Evolutionary conservation across 2,113 vertebrate species (phyloP), one percentile per base, ranked within the genome.

Genomic region (Gymnorhina tibicen): DNA sequence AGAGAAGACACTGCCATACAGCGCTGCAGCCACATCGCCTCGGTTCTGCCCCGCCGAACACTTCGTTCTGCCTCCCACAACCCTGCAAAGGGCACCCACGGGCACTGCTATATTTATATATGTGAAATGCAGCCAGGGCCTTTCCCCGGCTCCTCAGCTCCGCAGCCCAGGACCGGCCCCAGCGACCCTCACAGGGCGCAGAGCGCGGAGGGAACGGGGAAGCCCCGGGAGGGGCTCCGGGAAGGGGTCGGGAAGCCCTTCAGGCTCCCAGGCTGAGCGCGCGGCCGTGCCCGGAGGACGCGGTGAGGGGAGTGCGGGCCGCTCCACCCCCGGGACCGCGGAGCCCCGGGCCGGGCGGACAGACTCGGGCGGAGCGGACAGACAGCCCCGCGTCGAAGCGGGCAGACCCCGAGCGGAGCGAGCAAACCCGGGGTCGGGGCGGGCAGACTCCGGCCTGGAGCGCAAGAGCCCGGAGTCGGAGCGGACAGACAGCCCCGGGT

Each of bases 1-100:
- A 17, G 24, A 35, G 13, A 18, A 22, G n/a, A n/a, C 5, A 1
- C 1, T 10, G 50, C 24, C n/a, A n/a, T n/a, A n/a, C 7, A 1
- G 1, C 8, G 20, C 37, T 13, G 2, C 6, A 9, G 30, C 35
- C 35, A 0, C 5, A 2, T 6, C 10, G 20, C 32, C 16, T 20
- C 10, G 17, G 23, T 3, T 35, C 50, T 17, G 26, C 5, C 30
- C 58, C 10, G 2, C 30, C 8, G 32, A 33, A 23, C 26, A 2
- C 24, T 32, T 7, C 23, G 4, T 13, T 20, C 23, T 26, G 17
- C 20, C 11, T 14, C 33, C 3, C 9, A 9, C 14, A 37, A 21
- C 37, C 24, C 56, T 7, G 18, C 49, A 16, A 39, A 44, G 56
- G 1, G 59, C 59, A 52, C 28, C 46, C 33, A 9, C 9, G 15